Evolutionary conservation across 2,113 vertebrate species (phyloP).

Genomic region (Tachysurus vachellii): DNA sequence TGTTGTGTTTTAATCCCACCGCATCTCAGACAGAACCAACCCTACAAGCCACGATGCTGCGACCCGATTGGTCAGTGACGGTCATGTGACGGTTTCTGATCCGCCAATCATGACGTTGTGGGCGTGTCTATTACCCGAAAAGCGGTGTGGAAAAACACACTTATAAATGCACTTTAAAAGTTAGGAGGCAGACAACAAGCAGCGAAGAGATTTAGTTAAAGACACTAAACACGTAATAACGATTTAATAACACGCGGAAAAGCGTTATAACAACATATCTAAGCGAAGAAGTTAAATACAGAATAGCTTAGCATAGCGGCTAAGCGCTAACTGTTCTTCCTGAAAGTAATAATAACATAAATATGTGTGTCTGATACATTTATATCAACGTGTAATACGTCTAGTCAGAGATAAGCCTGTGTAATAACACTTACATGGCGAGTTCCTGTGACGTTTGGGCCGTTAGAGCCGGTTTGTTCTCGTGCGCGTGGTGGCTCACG

Average conservation of each 20-base stretch:
- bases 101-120: background rate
- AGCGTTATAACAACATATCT: background rate
- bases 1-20: background rate
- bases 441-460: conserved; percentile 38
- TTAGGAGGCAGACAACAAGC: background rate
- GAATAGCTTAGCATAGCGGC: background rate
- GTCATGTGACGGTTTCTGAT: background rate
- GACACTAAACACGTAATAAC: background rate
- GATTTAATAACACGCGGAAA: no score
- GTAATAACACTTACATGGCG: background rate
- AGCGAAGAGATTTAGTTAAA: no score
- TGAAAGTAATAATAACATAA: background rate
- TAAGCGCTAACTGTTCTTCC: background rate
- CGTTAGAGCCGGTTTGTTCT: conserved; percentile 50
- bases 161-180: background rate
- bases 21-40: no score
- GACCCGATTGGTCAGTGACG: background rate
- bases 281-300: background rate
- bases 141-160: background rate
- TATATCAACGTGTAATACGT: no score
- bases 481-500: conserved; percentile 55
- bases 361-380: no score
- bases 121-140: background rate
- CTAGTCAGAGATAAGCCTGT: background rate
- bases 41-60: background rate